These are phyloP conservation scores for Chlamydotis undulata DNA, from an alignment of 2,113 vertebrate species.

Conservation along the genomic window DNA sequence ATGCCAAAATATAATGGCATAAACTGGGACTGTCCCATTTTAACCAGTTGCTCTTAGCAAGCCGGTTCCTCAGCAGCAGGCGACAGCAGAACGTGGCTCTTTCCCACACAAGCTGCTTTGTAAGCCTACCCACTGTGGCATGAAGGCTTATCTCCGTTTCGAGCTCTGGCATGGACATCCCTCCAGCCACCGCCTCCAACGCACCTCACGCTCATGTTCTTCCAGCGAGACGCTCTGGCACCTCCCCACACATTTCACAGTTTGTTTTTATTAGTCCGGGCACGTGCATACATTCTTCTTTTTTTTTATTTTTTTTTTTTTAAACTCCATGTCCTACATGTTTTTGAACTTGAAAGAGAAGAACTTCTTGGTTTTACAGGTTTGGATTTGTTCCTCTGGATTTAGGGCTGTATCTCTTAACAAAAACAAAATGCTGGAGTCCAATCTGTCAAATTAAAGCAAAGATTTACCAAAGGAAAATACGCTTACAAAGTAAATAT, in stretches of 20 bases:
- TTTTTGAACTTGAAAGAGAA: neutral
- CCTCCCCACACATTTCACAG: neutral
- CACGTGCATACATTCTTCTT: neutral
- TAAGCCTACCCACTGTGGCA: neutral
- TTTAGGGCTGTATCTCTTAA: neutral
- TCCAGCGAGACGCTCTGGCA: neutral
- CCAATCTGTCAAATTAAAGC: conserved; percentile 25
- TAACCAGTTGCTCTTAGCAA: neutral
- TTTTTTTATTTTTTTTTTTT: neutral
- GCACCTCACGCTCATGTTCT: neutral
- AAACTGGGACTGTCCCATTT: neutral
- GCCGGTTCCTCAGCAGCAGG: neutral
- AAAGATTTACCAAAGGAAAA: conserved; percentile 58
- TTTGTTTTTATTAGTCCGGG: neutral
- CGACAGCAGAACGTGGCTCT: neutral
- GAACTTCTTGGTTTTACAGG: neutral
- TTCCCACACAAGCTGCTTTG: neutral
- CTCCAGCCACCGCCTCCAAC: neutral
- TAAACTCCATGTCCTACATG: neutral
- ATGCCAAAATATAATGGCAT: neutral
- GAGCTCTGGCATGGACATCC: neutral
- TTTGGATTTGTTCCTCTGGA: neutral
- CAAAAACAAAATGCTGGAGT: conserved; percentile 4
- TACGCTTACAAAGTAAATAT: conserved; percentile 55
- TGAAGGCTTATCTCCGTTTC: neutral